phyloP scores from a whole-genome alignment of 92 coral and sea anemone genomes.

The Bergia puertoricense region DNA sequence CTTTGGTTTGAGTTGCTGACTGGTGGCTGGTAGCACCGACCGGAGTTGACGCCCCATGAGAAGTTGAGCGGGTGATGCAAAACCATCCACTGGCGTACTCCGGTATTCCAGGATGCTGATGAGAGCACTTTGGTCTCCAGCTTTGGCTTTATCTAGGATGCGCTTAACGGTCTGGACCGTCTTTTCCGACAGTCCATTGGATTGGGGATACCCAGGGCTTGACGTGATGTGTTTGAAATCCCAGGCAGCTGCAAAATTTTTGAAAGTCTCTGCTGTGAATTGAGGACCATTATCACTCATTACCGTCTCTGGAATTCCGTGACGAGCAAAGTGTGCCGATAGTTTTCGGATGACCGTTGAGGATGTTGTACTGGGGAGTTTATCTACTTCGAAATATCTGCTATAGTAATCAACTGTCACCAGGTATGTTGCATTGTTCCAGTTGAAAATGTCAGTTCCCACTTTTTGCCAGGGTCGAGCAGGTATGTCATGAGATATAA shows the following conservation, averaged over 20 bases:
- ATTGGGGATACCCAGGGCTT: neutral
- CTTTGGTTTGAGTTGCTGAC: neutral
- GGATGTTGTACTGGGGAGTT: neutral
- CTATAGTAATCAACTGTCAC: neutral
- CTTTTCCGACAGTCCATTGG: constrained; percentile 1
- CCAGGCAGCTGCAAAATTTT: neutral
- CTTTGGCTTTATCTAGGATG: neutral
- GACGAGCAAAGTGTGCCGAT: neutral
- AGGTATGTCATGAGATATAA: constrained; percentile 22
- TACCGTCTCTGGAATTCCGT: neutral
- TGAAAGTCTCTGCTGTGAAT: neutral
- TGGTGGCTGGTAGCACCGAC: neutral
- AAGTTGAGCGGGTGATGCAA: constrained; percentile 4
- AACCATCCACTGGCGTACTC: neutral
- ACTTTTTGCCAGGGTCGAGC: neutral
- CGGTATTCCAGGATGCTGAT: constrained; percentile 11
- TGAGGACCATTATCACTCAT: neutral
- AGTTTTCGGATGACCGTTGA: neutral
- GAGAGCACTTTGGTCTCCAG: neutral
- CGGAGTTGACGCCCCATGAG: neutral
- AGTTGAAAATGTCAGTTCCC: neutral
- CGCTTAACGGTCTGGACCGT: constrained; percentile 1
- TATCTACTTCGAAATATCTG: neutral
- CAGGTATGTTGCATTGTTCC: neutral
- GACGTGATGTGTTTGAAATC: neutral